phyloP scores from a whole-genome alignment of 2,888 invertebrate species.

The Synergus laeviventris region DNA sequence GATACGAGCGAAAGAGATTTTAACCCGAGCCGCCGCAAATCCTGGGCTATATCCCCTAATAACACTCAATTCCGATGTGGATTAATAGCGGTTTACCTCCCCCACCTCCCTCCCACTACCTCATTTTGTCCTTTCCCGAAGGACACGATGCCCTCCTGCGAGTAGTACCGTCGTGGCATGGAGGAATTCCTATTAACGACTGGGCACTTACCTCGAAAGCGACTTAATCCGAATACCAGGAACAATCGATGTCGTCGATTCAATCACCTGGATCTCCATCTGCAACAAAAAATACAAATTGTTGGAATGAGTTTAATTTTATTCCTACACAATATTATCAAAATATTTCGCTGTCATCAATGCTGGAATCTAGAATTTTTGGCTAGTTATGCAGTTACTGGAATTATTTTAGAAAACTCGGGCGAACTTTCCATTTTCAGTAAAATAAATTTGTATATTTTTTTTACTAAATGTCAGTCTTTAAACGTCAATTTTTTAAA shows the following conservation, averaged over 20 bases:
- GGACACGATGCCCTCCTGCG: slow-evolving; percentile 21
- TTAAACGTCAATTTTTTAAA: too few species aligned
- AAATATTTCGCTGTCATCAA: not conserved
- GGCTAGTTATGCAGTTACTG: too few species aligned
- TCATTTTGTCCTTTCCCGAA: slow-evolving; percentile 25
- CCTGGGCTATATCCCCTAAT: slow-evolving; percentile 73
- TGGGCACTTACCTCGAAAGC: slow-evolving; percentile 63
- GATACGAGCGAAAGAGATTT: slow-evolving; percentile 72
- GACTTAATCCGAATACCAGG: slow-evolving; percentile 54
- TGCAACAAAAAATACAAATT: not conserved
- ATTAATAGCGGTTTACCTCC: slow-evolving; percentile 74
- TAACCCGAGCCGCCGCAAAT: slow-evolving; percentile 73
- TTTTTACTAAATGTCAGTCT: too few species aligned
- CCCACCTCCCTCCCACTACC: not conserved
- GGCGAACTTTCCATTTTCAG: too few species aligned
- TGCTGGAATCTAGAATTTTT: too few species aligned
- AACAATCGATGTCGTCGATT: not conserved
- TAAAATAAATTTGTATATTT: too few species aligned
- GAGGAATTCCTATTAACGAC: slow-evolving; percentile 65
- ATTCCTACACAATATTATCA: not conserved
- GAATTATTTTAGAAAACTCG: too few species aligned
- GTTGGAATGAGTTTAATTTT: not conserved
- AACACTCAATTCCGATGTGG: slow-evolving; percentile 76
- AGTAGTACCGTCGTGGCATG: slow-evolving; percentile 45
- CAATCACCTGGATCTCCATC: not conserved